These are phyloP conservation scores for Exocentrus adspersus DNA, from an alignment of 2,888 invertebrate genomes.

Conservation along the genomic window DNA sequence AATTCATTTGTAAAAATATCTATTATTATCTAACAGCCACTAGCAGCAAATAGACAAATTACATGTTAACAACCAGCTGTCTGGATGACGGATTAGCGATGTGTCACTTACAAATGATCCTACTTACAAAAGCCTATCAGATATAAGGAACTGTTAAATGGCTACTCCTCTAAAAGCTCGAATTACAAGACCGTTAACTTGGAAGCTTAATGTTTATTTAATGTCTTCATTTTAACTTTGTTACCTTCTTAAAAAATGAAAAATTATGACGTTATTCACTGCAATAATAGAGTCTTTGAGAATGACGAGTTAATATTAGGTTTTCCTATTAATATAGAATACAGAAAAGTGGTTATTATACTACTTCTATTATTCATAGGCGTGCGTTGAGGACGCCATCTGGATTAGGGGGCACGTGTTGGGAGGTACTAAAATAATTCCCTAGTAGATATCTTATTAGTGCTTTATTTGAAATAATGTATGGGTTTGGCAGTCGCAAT, in stretches of 20 bases:
- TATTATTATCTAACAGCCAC: slow-evolving; percentile 26
- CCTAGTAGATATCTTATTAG: too few species aligned
- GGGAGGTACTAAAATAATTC: too few species aligned
- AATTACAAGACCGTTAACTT: slow-evolving; percentile 26
- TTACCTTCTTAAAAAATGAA: slow-evolving; percentile 9
- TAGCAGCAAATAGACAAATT: slow-evolving; percentile 30
- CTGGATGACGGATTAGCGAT: slow-evolving; percentile 29
- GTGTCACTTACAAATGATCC: slow-evolving; percentile 31
- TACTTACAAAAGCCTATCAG: slow-evolving; percentile 30
- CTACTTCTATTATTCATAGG: too few species aligned
- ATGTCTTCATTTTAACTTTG: slow-evolving; percentile 28
- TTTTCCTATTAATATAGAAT: not conserved
- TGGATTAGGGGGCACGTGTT: too few species aligned
- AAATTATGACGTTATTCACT: not conserved
- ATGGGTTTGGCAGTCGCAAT: too few species aligned
- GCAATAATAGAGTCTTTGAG: slow-evolving; percentile 1
- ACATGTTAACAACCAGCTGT: slow-evolving; percentile 29
- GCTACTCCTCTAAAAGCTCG: slow-evolving; percentile 26
- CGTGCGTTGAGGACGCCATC: too few species aligned
- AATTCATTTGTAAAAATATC: slow-evolving; percentile 26
- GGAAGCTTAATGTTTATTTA: slow-evolving; percentile 29
- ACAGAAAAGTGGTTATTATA: too few species aligned
- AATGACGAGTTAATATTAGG: slow-evolving; percentile 2
- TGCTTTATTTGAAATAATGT: too few species aligned
- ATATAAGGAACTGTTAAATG: slow-evolving; percentile 26